Evolutionary conservation across 2,113 vertebrate species (phyloP), one percentile per base, ranked within the genome.

Genomic region (Malurus elegans): DNA sequence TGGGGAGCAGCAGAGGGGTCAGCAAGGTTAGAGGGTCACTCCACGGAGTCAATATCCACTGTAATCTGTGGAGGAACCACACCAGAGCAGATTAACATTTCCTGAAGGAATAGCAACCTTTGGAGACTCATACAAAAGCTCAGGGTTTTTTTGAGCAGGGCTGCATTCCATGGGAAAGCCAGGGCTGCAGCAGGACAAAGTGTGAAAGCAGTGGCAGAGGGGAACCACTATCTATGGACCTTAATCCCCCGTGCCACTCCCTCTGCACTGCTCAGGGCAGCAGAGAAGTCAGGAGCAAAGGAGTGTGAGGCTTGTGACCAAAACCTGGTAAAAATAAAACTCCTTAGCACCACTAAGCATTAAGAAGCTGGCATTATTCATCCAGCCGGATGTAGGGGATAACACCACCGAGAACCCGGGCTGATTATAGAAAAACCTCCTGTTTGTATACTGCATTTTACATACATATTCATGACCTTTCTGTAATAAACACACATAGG

Each of bases 381-480:
- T 76, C 44, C 2, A 5, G 31, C 18, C 1, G 1, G 45, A 60
- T 32, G 32, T 51, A 26, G 0, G 0, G 44, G 25, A 57, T 75
- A 50, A 42, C 10, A 19, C 6, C 42, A 57, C 60, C 2, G 1
- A 66, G 25, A 17, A 4, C 4, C 18, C 18, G 15, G 12, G 12
- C 54, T 60, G 45, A 53, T 86, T 45, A 60, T 23, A 69, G 62
- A 32, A 60, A 76, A 51, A 60, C 4, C 9, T 51, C 21, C 62
- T 45, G 32, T 32, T 76, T 18, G 44, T 32, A 15, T 26, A 12
- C 14, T 51, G 18, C 12, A 51, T 26, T 51, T 76, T 51, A 23
- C 38, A 76, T 36, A 18, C 3, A 23, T 44, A 44, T 51, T 26
- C 45, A 50, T 51, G 36, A 44, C 26, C 32, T 76, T 76, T 44